Evolutionary conservation across 2,888 invertebrate genomes (phyloP).

Genomic region (Erannis defoliaria): DNA sequence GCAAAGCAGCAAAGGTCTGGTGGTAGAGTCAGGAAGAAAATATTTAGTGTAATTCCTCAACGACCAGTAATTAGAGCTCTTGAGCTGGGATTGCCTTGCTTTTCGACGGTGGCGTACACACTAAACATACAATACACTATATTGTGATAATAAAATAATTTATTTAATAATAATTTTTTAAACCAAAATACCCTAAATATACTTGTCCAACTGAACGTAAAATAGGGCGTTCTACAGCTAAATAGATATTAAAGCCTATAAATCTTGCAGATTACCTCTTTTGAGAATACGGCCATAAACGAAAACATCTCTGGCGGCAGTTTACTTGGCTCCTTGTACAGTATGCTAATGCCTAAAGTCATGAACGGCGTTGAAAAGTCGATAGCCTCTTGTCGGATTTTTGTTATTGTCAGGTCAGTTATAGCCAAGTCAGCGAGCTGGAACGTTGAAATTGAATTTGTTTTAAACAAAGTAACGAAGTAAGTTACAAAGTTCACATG

Average conservation of each 20-base stretch:
- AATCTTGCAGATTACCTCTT: constrained; percentile 74
- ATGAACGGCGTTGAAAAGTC: constrained; percentile 99
- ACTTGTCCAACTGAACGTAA: neutral
- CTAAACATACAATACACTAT: too few relatives aligned
- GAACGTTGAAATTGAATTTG: constrained; percentile 44
- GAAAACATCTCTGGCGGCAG: constrained; percentile 96
- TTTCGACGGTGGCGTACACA: too few relatives aligned
- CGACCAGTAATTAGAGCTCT: too few relatives aligned
- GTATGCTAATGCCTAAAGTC: constrained; percentile 95
- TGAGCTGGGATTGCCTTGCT: too few relatives aligned
- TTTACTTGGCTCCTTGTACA: constrained; percentile 95
- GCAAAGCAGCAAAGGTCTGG: too few relatives aligned
- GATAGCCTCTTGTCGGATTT: constrained; percentile 94
- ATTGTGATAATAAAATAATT: too few relatives aligned
- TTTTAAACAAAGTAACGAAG: neutral
- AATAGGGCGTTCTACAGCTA: neutral
- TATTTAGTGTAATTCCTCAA: too few relatives aligned
- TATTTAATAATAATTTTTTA: too few relatives aligned
- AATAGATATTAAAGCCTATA: neutral
- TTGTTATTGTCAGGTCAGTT: constrained; percentile 95
- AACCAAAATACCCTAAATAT: too few relatives aligned
- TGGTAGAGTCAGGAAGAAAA: too few relatives aligned
- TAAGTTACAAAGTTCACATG: neutral
- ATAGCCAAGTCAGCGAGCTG: constrained; percentile 96
- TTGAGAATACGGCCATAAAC: constrained; percentile 96